Evolutionary conservation across 2,797 vertebrate species (phyloP).

Genomic region (Gymnoscopelus braueri): DNA sequence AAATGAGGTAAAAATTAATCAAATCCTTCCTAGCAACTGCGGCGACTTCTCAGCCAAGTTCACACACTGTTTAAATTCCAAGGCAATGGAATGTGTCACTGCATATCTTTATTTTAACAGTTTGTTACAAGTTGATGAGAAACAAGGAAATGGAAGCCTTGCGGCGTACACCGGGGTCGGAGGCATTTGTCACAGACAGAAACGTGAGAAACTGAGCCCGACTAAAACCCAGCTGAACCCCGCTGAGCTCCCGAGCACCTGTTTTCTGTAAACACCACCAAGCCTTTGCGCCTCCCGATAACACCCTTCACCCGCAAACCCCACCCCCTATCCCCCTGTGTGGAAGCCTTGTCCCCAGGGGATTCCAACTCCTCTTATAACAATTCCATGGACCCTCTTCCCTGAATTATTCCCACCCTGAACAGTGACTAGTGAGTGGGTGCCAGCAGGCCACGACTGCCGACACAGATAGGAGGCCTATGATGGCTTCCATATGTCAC

Average conservation of each 20-base stretch:
- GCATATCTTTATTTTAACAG: slow-evolving; percentile 37
- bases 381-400: slow-evolving; percentile 73
- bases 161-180: slow-evolving; percentile 26
- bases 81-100: slow-evolving; percentile 39
- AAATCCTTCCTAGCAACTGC: slow-evolving; percentile 32
- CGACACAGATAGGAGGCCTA: slow-evolving; percentile 77
- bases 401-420: slow-evolving; percentile 79
- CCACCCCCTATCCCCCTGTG: slow-evolving; percentile 25
- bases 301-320: slow-evolving; percentile 31
- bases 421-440: slow-evolving; percentile 68
- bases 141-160: slow-evolving; percentile 33
- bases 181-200: slow-evolving; percentile 41
- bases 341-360: slow-evolving; percentile 61
- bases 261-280: slow-evolving; percentile 74
- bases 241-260: slow-evolving; percentile 72
- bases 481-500: slow-evolving; percentile 85
- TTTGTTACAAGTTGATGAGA: slow-evolving; percentile 39
- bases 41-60: not conserved
- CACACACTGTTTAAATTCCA: slow-evolving; percentile 54
- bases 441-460: slow-evolving; percentile 76
- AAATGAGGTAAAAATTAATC: slow-evolving; percentile 69
- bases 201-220: slow-evolving; percentile 62
- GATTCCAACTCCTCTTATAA: slow-evolving; percentile 70
- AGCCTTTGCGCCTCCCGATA: slow-evolving; percentile 63
- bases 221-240: slow-evolving; percentile 64